A percentile compares a stretch with the other conserved stretches of the same genome.
Evolutionary conservation across 2,888 invertebrate species (phyloP).

Genomic region (Caenorhabditis panamensis): DNA sequence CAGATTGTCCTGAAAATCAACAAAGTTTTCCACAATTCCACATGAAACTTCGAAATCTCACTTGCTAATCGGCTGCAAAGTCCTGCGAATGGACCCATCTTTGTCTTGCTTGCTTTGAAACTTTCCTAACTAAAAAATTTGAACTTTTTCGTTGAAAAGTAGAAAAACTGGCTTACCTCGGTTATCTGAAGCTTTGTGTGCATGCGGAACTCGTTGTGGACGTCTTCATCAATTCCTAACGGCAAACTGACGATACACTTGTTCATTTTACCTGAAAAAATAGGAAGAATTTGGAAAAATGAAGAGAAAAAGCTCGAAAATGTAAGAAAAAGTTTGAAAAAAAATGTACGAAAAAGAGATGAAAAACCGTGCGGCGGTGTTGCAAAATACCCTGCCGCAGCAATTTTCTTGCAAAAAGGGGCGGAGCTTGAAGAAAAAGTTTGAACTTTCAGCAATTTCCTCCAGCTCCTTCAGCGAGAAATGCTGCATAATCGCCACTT

Average conservation of each 20-base stretch:
- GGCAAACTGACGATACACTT: slow-evolving; percentile 21
- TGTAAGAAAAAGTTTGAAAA: not conserved
- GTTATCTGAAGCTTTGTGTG: slow-evolving; percentile 62
- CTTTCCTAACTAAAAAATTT: slow-evolving; percentile 44
- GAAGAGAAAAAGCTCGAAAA: too few species aligned
- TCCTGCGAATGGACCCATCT: slow-evolving; percentile 65
- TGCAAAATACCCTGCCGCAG: slow-evolving; percentile 3
- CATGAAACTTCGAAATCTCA: slow-evolving; percentile 9
- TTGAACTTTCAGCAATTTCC: not conserved
- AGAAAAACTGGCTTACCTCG: slow-evolving; percentile 51
- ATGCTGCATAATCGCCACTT: not conserved
- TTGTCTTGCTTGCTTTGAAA: slow-evolving; percentile 61
- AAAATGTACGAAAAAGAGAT: not conserved
- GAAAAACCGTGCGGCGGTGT: slow-evolving; percentile 12
- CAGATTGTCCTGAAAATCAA: slow-evolving; percentile 65
- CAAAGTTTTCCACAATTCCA: not conserved
- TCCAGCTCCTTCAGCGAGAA: not conserved
- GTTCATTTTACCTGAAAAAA: slow-evolving; percentile 29
- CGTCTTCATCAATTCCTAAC: slow-evolving; percentile 61
- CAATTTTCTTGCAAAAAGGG: slow-evolving; percentile 18
- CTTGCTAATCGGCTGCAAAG: slow-evolving; percentile 72
- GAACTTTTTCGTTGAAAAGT: slow-evolving; percentile 21
- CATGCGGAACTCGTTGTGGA: slow-evolving; percentile 69
- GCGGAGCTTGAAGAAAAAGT: not conserved
- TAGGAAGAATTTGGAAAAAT: too few species aligned